Conservation (phyloP, 2,113 vertebrate species). For the Hydropotes inermis region DNA sequence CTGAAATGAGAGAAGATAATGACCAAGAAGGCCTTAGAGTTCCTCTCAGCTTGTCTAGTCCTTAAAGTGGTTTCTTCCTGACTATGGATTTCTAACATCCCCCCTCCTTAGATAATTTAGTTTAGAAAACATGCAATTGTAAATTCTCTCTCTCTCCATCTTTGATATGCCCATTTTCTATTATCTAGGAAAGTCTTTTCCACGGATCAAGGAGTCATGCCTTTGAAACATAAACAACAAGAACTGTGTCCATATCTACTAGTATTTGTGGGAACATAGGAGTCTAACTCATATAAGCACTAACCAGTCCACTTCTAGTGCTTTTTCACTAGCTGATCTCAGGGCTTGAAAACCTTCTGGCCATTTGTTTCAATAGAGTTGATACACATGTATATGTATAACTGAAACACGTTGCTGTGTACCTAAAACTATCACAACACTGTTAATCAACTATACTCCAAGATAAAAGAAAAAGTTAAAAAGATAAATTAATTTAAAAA, state of each 20-base stretch:
- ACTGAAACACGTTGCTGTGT: neutral
- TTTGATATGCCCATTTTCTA: neutral
- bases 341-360: neutral
- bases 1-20: neutral
- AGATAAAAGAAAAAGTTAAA: neutral
- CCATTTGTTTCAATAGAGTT: neutral
- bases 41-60: neutral
- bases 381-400: neutral
- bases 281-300: neutral
- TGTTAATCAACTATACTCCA: neutral
- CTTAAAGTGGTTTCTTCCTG: neutral
- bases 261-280: neutral
- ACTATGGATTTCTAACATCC: neutral
- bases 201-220: neutral
- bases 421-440: neutral
- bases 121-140: neutral
- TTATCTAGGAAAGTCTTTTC: neutral
- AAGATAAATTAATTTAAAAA: neutral
- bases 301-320: neutral
- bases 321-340: neutral
- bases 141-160: neutral
- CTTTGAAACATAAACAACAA: neutral
- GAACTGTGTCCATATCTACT: neutral
- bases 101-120: neutral
- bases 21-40: neutral